Evolutionary conservation across 2,888 invertebrate genomes (phyloP), one percentile per base, ranked within the genome.

Genomic region (Sclerodermus sp.): DNA sequence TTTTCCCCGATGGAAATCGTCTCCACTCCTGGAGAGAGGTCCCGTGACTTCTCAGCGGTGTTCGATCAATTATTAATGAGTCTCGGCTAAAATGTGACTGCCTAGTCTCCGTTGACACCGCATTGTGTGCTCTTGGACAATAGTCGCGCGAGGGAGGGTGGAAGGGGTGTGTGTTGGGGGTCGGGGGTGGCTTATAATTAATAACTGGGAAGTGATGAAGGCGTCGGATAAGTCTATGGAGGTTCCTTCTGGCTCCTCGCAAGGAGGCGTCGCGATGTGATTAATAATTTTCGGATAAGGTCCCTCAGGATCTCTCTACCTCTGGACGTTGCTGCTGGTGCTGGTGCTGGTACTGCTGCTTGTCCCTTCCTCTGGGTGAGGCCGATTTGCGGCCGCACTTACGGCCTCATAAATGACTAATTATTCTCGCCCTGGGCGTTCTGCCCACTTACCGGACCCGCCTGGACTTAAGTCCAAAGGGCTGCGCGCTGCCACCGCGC

Each of bases 191-290:
- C 49, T 51, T 57, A 68, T 71, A 71, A 71, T 70, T 71, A 68
- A 70, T 76, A 71, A 74, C 70, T 68, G 63, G 62, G 68, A 72
- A 76, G 74, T 76, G 76, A 76, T 77, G 75, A 77, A 75, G 74
- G 74, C 74, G 76, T 76, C 76, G 75, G 74, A 77, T 76, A 77
- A 76, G 74, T 76, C 73, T 70, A 76, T 74, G 72, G 74, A 72
- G 70, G 66, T 59, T 58, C 55, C 45, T 16, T 45, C 42, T 31
- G 36, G 42, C 51, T 40, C 49, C 53, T 53, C 41, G 29, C 29
- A 45, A 42, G 60, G 55, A 53, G 59, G 58, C 66, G 62, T 68
- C 64, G 58, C 63, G 63, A 71, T 71, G 68, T 76, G 75, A 76
- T 76, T 76, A 74, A 76, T 75, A 75, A 75, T 76, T 76, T 73